Base-by-base conservation (phyloP, 1,140 invertebrate genomes). In the Drosophila orosa region DNA sequence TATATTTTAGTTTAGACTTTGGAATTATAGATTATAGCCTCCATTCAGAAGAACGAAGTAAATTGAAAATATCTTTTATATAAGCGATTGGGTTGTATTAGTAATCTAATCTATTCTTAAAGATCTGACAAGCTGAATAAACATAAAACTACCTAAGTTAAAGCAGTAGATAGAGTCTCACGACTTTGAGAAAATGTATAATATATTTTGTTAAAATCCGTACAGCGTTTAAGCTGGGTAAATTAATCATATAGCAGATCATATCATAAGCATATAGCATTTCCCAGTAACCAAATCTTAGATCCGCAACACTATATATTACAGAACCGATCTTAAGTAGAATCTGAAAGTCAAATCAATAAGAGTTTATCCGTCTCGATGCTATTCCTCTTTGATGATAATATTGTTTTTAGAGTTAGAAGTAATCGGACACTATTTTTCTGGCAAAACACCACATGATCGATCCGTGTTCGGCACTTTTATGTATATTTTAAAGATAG, bases 401-500 rank as follows among this genome's bases (percentile, higher is more conserved):
- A 25, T 24, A 3, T 13, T 29, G 4, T 50, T 25, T 52, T 17
- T 2, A n/a, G 9, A 24, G 6, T 6, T 8, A 17, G 19, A n/a
- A 17, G 6, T 37, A n/a, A 31, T 13, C 27, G 4, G 1, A 2
- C 7, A 54, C 1, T 12, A 19, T 17, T 55, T 15, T 40, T 29
- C 13, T 31, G 6, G 4, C 25, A 29, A 12, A 31, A n/a, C 5
- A 15, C 7, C 6, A 31, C 24, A 61, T 62, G 42, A 62, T 63
- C 19, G 42, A 13, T 63, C 27, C 42, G 35, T 66, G 57, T 15
- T 62, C 31, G 2, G 4, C 6, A n/a, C 2, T 44, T 61, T 13
- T 37, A 35, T 29, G 29, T 45, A 19, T 45, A 61, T 2, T 29
- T 27, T 9, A 0, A 24, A 19, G 25, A 63, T 31, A 37, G 40